These are phyloP conservation scores for Hemiprocne comata DNA, from an alignment of 2,113 vertebrate genomes.

Conservation along the genomic window DNA sequence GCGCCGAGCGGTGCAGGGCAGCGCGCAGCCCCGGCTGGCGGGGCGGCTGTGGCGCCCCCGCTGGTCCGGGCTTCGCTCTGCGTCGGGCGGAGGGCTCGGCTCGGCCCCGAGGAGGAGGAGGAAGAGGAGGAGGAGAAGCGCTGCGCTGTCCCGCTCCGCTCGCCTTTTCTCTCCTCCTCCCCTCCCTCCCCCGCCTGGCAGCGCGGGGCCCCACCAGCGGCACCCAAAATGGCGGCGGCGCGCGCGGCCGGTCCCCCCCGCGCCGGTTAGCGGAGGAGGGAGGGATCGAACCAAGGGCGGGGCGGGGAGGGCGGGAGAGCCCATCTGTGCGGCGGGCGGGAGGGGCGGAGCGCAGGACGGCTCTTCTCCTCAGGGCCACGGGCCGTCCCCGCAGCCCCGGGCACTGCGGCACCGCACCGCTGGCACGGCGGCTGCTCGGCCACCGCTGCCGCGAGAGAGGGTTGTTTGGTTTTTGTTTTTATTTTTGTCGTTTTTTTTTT, in stretches of 20 bases:
- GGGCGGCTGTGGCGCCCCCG: not conserved
- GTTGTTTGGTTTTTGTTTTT: no score
- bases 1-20: not conserved
- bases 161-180: not conserved
- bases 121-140: slow-evolving; percentile 23
- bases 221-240: slow-evolving; percentile 67
- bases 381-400: no score
- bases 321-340: not conserved
- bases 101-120: not conserved
- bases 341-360: not conserved
- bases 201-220: slow-evolving; percentile 37
- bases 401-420: no score
- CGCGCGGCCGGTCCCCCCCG: not conserved
- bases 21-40: not conserved
- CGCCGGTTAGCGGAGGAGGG: no score
- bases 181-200: not conserved
- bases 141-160: not conserved
- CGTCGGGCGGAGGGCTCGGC: not conserved
- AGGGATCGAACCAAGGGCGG: not conserved
- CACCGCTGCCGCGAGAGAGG: no score
- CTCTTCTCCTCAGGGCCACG: no score
- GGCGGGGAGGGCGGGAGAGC: not conserved
- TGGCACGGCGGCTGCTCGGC: no score
- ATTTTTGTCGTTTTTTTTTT: no score
- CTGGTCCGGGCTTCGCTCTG: not conserved